These are phyloP conservation scores for Sylvilagus floridanus DNA, from an alignment of 2,797 vertebrate species.

Conservation along the genomic window DNA sequence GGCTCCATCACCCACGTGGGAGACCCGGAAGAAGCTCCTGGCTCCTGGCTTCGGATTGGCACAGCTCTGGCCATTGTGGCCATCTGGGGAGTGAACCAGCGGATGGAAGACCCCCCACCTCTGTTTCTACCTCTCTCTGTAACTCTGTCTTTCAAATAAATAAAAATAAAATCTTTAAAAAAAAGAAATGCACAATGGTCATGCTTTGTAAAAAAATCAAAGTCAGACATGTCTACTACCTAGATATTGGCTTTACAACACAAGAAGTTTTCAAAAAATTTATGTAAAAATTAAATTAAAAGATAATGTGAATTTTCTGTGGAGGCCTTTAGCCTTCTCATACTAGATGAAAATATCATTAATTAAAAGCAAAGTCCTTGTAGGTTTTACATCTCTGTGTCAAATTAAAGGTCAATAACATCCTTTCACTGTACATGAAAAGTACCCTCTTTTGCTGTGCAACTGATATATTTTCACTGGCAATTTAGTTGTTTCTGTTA, in stretches of 20 bases:
- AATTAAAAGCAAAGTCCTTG: background rate
- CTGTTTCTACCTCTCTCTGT: too few species aligned
- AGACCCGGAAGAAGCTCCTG: too few species aligned
- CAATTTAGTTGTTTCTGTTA: background rate
- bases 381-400: background rate
- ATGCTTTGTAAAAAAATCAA: background rate
- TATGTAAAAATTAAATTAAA: too few species aligned
- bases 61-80: too few species aligned
- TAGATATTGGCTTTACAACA: conserved; percentile 4
- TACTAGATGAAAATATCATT: background rate
- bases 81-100: too few species aligned
- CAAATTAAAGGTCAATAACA: conserved; percentile 24
- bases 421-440: background rate
- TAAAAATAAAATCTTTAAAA: background rate
- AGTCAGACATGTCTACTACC: background rate
- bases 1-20: too few species aligned
- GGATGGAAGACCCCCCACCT: too few species aligned
- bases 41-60: too few species aligned
- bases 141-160: too few species aligned
- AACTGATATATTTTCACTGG: background rate
- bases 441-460: background rate
- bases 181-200: background rate
- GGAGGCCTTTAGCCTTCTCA: too few species aligned
- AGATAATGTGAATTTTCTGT: too few species aligned
- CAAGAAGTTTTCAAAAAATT: background rate